Percentiles rank a stretch among this genome's conserved stretches.
phyloP scores from a whole-genome alignment of 2,888 invertebrate species.

The Cremastinae sp. region DNA sequence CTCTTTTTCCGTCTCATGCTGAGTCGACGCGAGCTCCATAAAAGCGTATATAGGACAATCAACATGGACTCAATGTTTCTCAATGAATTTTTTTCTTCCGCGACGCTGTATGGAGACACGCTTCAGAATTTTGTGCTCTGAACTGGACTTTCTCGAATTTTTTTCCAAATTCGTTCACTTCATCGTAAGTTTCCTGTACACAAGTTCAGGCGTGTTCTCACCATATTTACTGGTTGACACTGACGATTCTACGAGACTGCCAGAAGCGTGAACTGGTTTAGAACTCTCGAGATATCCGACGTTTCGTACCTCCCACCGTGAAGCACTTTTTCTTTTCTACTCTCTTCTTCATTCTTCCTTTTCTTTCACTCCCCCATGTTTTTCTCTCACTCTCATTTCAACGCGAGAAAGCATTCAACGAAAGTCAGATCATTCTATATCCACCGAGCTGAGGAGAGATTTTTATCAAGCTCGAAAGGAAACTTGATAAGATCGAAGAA shows the following conservation, averaged over 20 bases:
- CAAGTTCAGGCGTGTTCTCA: constrained; percentile 14
- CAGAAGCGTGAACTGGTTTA: constrained; percentile 49
- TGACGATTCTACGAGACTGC: constrained; percentile 32
- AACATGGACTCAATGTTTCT: not conserved
- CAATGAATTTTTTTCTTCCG: no score
- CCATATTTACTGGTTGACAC: constrained; percentile 30
- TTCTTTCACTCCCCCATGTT: no score
- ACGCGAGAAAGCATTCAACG: constrained; percentile 36
- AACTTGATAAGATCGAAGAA: not conserved
- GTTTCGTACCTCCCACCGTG: constrained; percentile 29
- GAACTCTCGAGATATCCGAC: constrained; percentile 22
- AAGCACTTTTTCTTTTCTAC: constrained; percentile 32
- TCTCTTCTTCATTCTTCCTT: no score
- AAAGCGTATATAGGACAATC: constrained; percentile 5
- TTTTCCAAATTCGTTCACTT: no score
- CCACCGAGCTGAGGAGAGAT: constrained; percentile 13
- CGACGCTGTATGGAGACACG: not conserved
- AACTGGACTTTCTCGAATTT: no score
- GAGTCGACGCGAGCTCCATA: constrained; percentile 29
- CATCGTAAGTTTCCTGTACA: no score
- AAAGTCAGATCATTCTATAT: constrained; percentile 48
- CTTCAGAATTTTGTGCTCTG: no score
- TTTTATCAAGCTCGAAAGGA: not conserved
- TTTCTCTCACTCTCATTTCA: no score
- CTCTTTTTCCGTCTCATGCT: constrained; percentile 30